Percentiles rank a stretch among this genome's conserved stretches.
These are phyloP conservation scores for Alaudala cheleensis DNA, from an alignment of 2,113 vertebrate genomes.

Conservation along the genomic window DNA sequence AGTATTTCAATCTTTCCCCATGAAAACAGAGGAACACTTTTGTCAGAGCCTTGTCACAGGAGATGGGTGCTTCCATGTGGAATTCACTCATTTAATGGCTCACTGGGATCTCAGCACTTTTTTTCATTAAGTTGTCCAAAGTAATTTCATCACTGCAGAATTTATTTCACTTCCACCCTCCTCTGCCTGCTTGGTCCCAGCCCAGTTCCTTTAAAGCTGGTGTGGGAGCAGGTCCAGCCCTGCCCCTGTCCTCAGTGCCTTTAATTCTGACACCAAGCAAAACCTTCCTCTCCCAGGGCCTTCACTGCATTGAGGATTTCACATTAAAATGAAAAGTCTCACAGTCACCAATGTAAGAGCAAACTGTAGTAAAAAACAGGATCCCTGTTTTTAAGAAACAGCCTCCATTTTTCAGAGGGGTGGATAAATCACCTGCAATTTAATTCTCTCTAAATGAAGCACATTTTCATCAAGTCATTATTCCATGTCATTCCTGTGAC, in stretches of 20 bases:
- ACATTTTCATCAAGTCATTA: neutral
- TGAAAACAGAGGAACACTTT: conserved; percentile 21
- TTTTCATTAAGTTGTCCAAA: conserved; percentile 65
- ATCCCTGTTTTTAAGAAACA: neutral
- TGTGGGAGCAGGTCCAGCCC: neutral
- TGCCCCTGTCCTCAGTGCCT: neutral
- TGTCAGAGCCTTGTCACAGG: conserved; percentile 36
- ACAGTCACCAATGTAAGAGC: neutral
- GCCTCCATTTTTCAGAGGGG: neutral
- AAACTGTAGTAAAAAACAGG: neutral
- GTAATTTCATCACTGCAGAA: conserved; percentile 50
- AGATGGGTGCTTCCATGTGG: conserved; percentile 42
- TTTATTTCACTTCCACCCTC: neutral
- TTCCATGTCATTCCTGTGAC: neutral
- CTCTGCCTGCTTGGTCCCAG: neutral
- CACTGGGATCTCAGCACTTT: neutral
- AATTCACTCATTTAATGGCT: conserved; percentile 59
- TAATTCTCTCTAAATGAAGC: neutral
- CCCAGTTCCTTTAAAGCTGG: neutral
- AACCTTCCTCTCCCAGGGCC: neutral
- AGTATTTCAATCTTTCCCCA: neutral
- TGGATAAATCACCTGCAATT: neutral
- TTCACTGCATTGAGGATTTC: neutral
- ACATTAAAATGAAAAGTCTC: neutral
- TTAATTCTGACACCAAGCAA: neutral